phyloP scores from a whole-genome alignment of 2,888 invertebrate species.

The Lochmaea capreae region DNA sequence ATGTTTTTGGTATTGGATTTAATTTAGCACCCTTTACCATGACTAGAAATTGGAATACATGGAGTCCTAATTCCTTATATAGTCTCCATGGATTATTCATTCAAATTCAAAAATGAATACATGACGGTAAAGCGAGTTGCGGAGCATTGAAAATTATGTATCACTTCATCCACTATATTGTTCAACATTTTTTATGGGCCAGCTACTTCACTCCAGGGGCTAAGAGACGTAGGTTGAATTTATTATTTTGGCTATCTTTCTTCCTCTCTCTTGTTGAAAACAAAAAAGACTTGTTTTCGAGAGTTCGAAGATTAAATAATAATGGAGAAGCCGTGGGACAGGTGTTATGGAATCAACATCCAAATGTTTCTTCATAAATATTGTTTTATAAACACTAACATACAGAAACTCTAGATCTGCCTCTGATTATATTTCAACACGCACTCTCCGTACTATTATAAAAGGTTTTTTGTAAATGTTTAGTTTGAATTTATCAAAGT shows the following conservation, averaged over 20 bases:
- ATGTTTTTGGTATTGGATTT: too few relatives aligned
- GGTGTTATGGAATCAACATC: too few relatives aligned
- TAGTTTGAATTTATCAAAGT: neutral
- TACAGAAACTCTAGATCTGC: too few relatives aligned
- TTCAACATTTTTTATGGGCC: constrained; percentile 8
- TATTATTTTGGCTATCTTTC: neutral
- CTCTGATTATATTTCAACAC: too few relatives aligned
- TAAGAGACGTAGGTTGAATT: constrained; percentile 9
- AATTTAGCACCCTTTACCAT: too few relatives aligned
- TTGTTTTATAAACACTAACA: too few relatives aligned
- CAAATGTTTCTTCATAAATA: too few relatives aligned
- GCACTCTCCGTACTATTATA: neutral
- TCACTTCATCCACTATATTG: neutral
- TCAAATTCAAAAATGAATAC: neutral
- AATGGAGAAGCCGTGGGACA: too few relatives aligned
- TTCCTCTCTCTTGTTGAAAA: neutral
- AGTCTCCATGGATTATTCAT: neutral
- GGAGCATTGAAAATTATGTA: constrained; percentile 1
- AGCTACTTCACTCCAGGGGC: neutral
- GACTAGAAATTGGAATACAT: too few relatives aligned
- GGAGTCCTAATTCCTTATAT: too few relatives aligned
- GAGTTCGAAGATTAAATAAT: too few relatives aligned
- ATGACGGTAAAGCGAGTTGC: constrained; percentile 1
- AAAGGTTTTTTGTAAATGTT: neutral
- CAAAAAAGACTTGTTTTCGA: neutral